Evolutionary conservation across 2,113 vertebrate species (phyloP), one percentile per base, ranked within the genome.

Genomic region (Gallinago media): DNA sequence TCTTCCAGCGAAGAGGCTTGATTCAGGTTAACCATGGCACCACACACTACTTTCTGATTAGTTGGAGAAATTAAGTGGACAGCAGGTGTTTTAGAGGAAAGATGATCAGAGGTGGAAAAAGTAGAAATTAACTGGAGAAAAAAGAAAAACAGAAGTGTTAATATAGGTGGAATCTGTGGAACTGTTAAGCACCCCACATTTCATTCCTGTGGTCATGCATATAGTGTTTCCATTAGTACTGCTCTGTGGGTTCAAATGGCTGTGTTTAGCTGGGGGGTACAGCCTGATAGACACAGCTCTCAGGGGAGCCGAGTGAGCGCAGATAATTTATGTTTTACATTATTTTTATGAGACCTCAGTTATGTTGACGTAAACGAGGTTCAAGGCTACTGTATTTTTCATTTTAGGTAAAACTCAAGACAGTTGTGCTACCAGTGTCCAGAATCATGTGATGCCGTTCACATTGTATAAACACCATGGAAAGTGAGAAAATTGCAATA

Each of bases 61-160:
- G 97, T 94, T 97, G 98, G 96, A 98, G 97, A 98, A 94, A 98
- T 97, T 97, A 97, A 98, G 96, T 84, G 88, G 92, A 94, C 88
- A 97, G 97, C 95, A 97, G 97, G 96, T 96, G 96, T 66, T 97
- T 98, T 98, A 98, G 96, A 94, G 97, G 97, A 98, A 97, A 97
- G 98, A 95, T 97, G 98, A 96, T 87, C 98, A 98, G 96, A 98
- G 88, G 96, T 84, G 96, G 97, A 96, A 97, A 97, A 91, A 98
- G 97, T 59, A 97, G 97, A 96, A 96, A 97, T 97, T 97, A 97
- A 98, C 98, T 98, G 88, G 98, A 98, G 93, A 97, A 86, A 81
- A 97, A 97, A 97, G 91, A 97, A 97, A 98, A 59, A 98, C 83
- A 97, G 92, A 96, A 81, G 97, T 89, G 76, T 98, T 98, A 98